Base-by-base conservation (phyloP, 1,140 invertebrate genomes). In the Subanguina moxae region DNA sequence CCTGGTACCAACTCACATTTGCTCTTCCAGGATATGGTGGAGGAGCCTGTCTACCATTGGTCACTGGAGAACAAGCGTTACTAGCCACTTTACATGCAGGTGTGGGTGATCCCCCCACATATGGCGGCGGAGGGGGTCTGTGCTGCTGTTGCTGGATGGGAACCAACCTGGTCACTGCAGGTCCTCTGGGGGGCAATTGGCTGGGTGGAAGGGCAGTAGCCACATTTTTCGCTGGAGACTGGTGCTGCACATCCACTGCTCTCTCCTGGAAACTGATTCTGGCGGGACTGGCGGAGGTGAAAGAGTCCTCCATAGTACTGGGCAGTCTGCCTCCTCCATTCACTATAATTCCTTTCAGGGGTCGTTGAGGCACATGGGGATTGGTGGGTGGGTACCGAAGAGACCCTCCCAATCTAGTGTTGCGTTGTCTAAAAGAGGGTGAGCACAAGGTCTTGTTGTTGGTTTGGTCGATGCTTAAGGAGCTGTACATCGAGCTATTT, bases 331-430 rank as follows among this genome's bases (percentile, higher is more conserved):
- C 27, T 69, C n/a, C 11, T 1, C 59, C 7, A 23, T 42, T 70
- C 21, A 21, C 25, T n/a, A 56, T n/a, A 28, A 42, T 62, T 21
- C 43, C 43, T 28, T 57, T 65, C 32, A 19, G 8, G 30, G 13
- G 52, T 28, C 17, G 64, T 30, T 30, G 58, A 25, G 38, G 38
- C 17, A 23, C 38, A 70, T 0, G 64, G n/a, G 58, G 65, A 46
- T 17, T 43, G 11, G 56, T 27, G 30, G 64, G 69, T 28, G 72
- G 67, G 38, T 63, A 73, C 32, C 73, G 59, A 7, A 75, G 30
- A n/a, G 74, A 77, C 9, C 73, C 74, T 8, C 73, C 74, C 25
- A 75, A 27, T 23, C 62, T 63, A n/a, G 43, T 28, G 48, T 75
- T 75, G 19, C 73, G 62, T n/a, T 64, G 30, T 21, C 73, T 62